These are phyloP conservation scores for Ostrea edulis DNA, from an alignment of 1,140 invertebrate genomes.

Conservation along the genomic window DNA sequence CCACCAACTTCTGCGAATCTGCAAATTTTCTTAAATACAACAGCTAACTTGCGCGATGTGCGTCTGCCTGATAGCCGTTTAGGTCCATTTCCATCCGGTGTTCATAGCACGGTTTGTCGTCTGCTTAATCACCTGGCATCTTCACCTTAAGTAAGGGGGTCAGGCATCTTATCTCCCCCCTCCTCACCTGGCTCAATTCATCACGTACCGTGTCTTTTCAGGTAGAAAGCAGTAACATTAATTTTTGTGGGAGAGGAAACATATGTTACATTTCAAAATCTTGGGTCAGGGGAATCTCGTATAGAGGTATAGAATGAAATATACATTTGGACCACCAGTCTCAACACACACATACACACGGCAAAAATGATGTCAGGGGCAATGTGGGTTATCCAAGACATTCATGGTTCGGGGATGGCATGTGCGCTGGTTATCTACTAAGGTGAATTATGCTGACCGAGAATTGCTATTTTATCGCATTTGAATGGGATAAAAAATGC, in stretches of 20 bases:
- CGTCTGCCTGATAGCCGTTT: not conserved
- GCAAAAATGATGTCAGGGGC: not conserved
- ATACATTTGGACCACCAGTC: conserved; percentile 12
- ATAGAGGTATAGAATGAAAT: not conserved
- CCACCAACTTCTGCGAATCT: not conserved
- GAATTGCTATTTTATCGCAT: conserved; percentile 8
- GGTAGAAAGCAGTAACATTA: not conserved
- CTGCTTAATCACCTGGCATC: not conserved
- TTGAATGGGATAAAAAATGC: conserved; percentile 20
- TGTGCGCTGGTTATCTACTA: not conserved
- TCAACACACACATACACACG: not conserved
- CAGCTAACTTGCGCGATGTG: not conserved
- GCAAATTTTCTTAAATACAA: not conserved
- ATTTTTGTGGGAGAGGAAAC: conserved; percentile 17
- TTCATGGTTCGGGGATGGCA: not conserved
- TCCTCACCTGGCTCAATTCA: conserved; percentile 22
- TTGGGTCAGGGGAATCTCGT: not conserved
- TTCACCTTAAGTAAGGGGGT: not conserved
- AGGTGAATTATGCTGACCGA: not conserved
- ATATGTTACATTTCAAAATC: conserved; percentile 4
- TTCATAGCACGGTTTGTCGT: not conserved
- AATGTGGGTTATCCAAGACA: not conserved
- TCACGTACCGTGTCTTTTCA: not conserved
- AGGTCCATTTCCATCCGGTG: not conserved
- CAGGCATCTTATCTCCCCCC: not conserved